These are phyloP conservation scores for Gavialis gangeticus DNA, from an alignment of 2,113 vertebrate species.

Conservation along the genomic window DNA sequence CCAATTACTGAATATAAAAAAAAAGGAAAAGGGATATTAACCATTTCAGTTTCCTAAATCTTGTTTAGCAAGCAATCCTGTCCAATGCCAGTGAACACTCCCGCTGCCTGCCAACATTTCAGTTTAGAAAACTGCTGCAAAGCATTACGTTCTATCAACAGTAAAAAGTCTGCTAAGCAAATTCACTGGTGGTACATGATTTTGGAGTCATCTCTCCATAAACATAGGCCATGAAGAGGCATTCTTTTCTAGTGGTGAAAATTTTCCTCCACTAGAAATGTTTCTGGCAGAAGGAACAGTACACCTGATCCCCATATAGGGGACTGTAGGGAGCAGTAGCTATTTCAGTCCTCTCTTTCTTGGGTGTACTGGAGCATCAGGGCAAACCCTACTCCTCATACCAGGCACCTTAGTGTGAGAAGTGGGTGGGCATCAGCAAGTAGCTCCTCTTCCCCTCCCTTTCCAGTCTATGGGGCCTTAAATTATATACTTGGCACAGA, in stretches of 20 bases:
- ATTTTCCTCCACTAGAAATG: not conserved
- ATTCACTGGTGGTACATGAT: fast-evolving
- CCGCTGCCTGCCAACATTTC: not conserved
- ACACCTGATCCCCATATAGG: too few species aligned
- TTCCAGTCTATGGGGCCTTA: too few species aligned
- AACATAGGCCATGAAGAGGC: not conserved
- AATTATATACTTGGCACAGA: too few species aligned
- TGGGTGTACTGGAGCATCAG: too few species aligned
- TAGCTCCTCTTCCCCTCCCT: too few species aligned
- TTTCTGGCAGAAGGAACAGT: too few species aligned
- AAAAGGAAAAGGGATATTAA: not conserved
- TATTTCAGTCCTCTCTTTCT: too few species aligned
- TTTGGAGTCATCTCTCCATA: not conserved
- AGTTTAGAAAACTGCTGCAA: not conserved
- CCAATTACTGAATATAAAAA: not conserved
- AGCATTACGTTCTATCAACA: not conserved
- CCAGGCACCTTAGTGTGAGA: too few species aligned
- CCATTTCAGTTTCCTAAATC: not conserved
- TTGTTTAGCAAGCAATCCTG: not conserved
- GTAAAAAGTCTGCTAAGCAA: fast-evolving
- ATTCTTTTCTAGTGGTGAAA: not conserved
- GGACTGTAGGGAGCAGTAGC: too few species aligned
- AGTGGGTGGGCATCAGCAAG: too few species aligned
- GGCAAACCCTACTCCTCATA: too few species aligned
- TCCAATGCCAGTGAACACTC: not conserved